Evolutionary conservation across 1,140 invertebrate genomes (phyloP), one percentile per base, ranked within the genome.

Genomic region (Drosophila arawakana): DNA sequence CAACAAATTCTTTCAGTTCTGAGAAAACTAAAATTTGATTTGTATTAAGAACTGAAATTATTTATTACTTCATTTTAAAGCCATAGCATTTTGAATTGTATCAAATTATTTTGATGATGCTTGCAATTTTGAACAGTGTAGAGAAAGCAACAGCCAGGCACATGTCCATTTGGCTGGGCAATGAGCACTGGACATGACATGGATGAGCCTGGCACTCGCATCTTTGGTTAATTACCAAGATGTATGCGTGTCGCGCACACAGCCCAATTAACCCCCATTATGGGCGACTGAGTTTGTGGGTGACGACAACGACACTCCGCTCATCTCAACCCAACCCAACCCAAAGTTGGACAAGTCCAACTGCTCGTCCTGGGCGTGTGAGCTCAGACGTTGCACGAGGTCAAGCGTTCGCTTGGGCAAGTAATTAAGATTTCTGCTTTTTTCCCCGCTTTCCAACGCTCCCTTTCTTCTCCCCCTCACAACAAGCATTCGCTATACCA

Each of bases 181-280:
- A 39, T 44, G 60, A n/a, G 34, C 50, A n/a, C 49, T 44, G 60
- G 21, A 44, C 50, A 47, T 47, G 43, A 60, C 58, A 47, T 55
- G 37, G 35, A 50, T 46, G 49, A 55, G 49, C 41, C 79, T 73
- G 65, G 65, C 55, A 75, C 59, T 78, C 52, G 70, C 78, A 67
- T 79, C 84, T 89, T 89, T 81, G 73, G 71, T 79, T 88, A 91
- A 91, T 91, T 91, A 91, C 83, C 78, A 81, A 91, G 90, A 91
- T 91, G 83, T 85, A 91, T 91, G 90, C 90, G 90, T 91, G 90
- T 91, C 86, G 90, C 81, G 86, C 90, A 86, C 90, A 91, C 86
- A 85, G 86, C 76, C 90, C 88, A 91, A 91, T 91, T 91, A 91
- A 91, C 90, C 90, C 90, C 90, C 90, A 91, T 91, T 91, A 91